Base-by-base conservation (phyloP, 2,797 vertebrate species). In the Adrianichthys oophorus region DNA sequence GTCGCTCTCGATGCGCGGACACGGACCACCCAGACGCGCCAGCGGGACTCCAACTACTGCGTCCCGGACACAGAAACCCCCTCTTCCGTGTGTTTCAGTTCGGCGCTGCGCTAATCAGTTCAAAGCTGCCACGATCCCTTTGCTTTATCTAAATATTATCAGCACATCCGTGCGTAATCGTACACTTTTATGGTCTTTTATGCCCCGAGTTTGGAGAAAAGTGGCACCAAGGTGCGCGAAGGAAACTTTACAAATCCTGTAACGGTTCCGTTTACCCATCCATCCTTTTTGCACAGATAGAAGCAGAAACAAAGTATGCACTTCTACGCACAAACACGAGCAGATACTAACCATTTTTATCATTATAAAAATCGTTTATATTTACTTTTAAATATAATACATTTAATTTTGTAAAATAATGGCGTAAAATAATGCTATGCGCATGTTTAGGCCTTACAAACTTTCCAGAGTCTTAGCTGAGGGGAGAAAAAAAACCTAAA, bases 21-120 rank as follows among this genome's bases (percentile, higher is more conserved):
- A 48, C 24, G 70, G 80, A 70, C 59, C 82, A 66, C 70, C 80
- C 62, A 60, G 78, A 55, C 60, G 56, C 70, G 74, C 18, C 75
- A 49, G 64, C 72, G 45, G 69, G 61, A 43, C 74, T 68, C 52
- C 59, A 63, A 68, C 66, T 81, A 59, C 55, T 41, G 44, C 12
- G 62, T 72, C n/a, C 54, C 41, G 52, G 59, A 51, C 52, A 1
- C 19, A 41, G 2, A 46, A 42, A 62, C 15, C 13, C n/a, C 15
- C 7, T 15, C 14, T 17, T 41, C 45, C 17, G 26, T 6, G 16
- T 41, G 48, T 21, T 48, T 46, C 41, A 51, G 41, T 18, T 4
- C n/a, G 14, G 4, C n/a, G 19, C 32, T 52, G 23, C 32, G 15
- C 58, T 18, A 1, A 59, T 26, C 26, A 26, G 7, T 26, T 7